phyloP scores from a whole-genome alignment of 2,888 invertebrate species.

The Troilus luridus region DNA sequence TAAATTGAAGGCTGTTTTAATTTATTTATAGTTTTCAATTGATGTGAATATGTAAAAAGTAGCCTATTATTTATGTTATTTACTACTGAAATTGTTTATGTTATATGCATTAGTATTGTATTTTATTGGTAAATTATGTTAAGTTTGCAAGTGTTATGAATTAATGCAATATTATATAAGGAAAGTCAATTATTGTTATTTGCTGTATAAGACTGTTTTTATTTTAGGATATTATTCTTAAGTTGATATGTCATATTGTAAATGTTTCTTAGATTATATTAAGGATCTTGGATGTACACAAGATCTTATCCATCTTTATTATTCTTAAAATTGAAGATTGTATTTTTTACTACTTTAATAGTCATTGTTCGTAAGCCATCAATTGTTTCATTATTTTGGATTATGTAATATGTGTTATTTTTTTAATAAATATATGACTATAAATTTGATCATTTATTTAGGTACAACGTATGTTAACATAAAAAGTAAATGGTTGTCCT shows the following conservation, averaged over 20 bases:
- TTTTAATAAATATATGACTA: background rate
- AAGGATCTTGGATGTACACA: background rate
- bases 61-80: background rate
- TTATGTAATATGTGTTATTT: slow-evolving; percentile 5
- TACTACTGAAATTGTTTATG: background rate
- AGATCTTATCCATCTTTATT: background rate
- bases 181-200: slow-evolving; percentile 20
- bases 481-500: background rate
- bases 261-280: background rate
- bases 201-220: background rate
- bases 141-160: background rate
- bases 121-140: background rate
- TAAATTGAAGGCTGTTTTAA: background rate
- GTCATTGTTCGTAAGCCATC: background rate
- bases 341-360: background rate
- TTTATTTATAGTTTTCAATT: background rate
- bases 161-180: background rate
- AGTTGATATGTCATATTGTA: background rate
- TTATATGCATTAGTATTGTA: background rate
- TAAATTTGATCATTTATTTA: background rate
- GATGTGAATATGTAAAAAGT: background rate
- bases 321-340: background rate
- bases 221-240: background rate
- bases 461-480: background rate
- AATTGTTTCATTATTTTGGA: background rate